Evolutionary conservation across 2,888 invertebrate genomes (phyloP).

Genomic region (Baccha elongata): DNA sequence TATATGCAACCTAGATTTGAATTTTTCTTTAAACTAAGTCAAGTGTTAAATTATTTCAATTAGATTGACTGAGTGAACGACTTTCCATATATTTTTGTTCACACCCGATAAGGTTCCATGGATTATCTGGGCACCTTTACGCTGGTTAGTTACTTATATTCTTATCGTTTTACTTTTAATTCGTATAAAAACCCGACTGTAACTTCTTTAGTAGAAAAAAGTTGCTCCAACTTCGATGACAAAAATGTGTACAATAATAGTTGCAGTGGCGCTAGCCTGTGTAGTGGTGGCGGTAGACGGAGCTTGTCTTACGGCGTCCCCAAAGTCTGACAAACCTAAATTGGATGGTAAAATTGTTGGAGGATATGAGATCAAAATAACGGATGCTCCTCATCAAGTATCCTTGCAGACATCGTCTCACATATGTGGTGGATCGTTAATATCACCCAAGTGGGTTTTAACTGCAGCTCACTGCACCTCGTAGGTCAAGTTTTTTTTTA

Average conservation of each 20-base stretch:
- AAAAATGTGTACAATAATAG: slow-evolving; percentile 33
- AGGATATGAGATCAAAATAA: slow-evolving; percentile 80
- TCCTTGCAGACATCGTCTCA: slow-evolving; percentile 80
- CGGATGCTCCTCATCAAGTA: slow-evolving; percentile 81
- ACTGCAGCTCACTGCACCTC: slow-evolving; percentile 82
- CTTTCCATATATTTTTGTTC: slow-evolving; percentile 20
- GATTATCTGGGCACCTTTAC: slow-evolving; percentile 47
- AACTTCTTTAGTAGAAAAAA: slow-evolving; percentile 1
- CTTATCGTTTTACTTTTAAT: slow-evolving; percentile 35
- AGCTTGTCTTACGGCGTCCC: slow-evolving; percentile 45
- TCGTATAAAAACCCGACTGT: slow-evolving; percentile 55
- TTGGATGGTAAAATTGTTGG: slow-evolving; percentile 82
- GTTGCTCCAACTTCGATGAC: slow-evolving; percentile 20
- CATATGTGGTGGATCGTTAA: slow-evolving; percentile 81
- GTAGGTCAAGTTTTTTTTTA: slow-evolving; percentile 75
- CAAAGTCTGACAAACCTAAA: slow-evolving; percentile 76
- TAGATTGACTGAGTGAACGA: slow-evolving; percentile 4
- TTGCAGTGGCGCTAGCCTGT: background rate
- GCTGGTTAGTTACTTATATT: slow-evolving; percentile 11
- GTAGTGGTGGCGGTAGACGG: slow-evolving; percentile 20
- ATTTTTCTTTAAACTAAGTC: slow-evolving; percentile 40
- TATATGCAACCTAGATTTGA: slow-evolving; percentile 37
- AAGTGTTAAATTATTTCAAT: slow-evolving; percentile 40
- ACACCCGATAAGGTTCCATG: slow-evolving; percentile 27
- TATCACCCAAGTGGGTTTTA: slow-evolving; percentile 80